phyloP scores from a whole-genome alignment of 1,140 invertebrate species.

The Calycopis cecrops region DNA sequence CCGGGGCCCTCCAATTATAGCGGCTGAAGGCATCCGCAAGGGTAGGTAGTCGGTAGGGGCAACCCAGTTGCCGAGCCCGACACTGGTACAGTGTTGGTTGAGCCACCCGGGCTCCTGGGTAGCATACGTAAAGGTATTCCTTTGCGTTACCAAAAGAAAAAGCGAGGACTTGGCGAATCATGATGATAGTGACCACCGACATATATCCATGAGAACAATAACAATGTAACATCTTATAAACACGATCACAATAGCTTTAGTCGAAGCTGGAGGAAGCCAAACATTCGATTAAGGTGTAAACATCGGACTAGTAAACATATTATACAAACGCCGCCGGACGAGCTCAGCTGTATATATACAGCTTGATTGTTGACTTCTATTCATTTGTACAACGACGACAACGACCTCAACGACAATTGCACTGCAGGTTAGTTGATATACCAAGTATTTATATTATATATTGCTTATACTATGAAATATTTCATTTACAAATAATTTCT shows the following conservation, averaged over 20 bases:
- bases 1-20: too few species aligned
- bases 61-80: too few species aligned
- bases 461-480: too few species aligned
- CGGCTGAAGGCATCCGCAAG: too few species aligned
- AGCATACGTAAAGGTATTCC: too few species aligned
- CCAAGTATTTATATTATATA: background rate
- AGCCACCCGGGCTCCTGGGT: too few species aligned
- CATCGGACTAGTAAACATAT: slow-evolving; percentile 39
- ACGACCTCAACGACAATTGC: background rate
- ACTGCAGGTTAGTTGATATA: background rate
- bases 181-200: too few species aligned
- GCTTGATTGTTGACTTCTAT: background rate
- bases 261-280: slow-evolving; percentile 43
- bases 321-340: slow-evolving; percentile 15
- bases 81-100: too few species aligned
- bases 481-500: too few species aligned
- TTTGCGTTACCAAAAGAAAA: too few species aligned
- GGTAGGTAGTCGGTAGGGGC: too few species aligned
- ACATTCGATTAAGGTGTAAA: slow-evolving; percentile 60
- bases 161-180: too few species aligned
- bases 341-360: slow-evolving; percentile 7
- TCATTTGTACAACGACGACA: background rate
- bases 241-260: slow-evolving; percentile 42
- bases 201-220: slow-evolving; percentile 32
- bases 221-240: slow-evolving; percentile 49